Evolutionary conservation across 2,888 invertebrate genomes (phyloP).

Genomic region (Drosophila diplacantha): DNA sequence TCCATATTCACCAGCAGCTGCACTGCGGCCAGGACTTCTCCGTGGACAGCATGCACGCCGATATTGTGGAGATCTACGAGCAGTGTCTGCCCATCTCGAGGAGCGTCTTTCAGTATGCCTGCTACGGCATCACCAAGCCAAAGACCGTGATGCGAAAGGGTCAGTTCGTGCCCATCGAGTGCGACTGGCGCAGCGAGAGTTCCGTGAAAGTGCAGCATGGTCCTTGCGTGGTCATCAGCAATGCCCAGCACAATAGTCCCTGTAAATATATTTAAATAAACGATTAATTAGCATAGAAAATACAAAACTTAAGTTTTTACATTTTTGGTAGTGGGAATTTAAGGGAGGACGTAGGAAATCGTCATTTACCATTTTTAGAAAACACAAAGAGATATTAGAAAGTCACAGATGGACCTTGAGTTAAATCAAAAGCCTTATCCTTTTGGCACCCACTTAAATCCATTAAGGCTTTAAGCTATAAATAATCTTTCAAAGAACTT

Average conservation of each 20-base stretch:
- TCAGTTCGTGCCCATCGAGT: slow-evolving; percentile 58
- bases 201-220: slow-evolving; percentile 56
- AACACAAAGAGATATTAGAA: not conserved
- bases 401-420: not conserved
- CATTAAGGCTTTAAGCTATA: slow-evolving; percentile 1
- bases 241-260: slow-evolving; percentile 49
- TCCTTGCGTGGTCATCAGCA: slow-evolving; percentile 56
- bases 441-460: not conserved
- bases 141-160: slow-evolving; percentile 52
- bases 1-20: slow-evolving; percentile 54
- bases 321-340: not conserved
- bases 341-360: not conserved
- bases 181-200: slow-evolving; percentile 56
- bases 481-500: not conserved
- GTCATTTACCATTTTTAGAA: not conserved
- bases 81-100: slow-evolving; percentile 61
- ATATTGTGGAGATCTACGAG: slow-evolving; percentile 58
- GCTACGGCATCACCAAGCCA: slow-evolving; percentile 58
- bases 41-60: slow-evolving; percentile 58
- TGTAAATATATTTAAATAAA: slow-evolving; percentile 47
- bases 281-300: slow-evolving; percentile 9
- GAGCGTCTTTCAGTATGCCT: slow-evolving; percentile 47
- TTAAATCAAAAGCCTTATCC: not conserved
- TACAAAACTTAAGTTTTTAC: not conserved
- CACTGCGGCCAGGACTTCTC: slow-evolving; percentile 58